Evolutionary conservation across 2,113 vertebrate species (phyloP).

Genomic region (Ciconia maguari): DNA sequence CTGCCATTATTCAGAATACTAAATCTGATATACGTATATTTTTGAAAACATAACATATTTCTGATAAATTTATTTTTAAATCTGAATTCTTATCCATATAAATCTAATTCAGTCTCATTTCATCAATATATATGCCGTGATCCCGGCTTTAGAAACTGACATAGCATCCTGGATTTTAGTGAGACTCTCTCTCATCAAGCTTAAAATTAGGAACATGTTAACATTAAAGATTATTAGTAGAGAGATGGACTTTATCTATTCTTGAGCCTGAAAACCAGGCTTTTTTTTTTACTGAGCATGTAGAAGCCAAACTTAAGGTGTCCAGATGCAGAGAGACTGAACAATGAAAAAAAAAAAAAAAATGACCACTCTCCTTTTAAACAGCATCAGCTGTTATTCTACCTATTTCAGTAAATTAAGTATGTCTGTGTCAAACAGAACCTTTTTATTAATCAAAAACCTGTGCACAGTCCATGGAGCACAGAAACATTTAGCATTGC

Average conservation of each 20-base stretch:
- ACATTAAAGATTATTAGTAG: background rate
- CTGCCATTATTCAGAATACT: background rate
- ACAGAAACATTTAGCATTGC: background rate
- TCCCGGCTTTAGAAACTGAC: background rate
- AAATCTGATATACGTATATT: background rate
- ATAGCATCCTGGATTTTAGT: background rate
- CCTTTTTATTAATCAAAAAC: background rate
- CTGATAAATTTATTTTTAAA: background rate
- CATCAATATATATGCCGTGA: background rate
- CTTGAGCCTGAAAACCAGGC: background rate
- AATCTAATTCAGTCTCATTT: background rate
- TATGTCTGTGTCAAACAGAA: background rate
- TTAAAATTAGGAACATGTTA: background rate
- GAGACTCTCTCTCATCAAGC: background rate
- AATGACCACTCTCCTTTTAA: background rate
- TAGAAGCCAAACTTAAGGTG: background rate
- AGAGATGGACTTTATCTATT: background rate
- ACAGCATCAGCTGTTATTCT: background rate
- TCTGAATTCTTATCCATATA: background rate
- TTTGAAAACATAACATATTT: background rate
- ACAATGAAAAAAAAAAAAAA: background rate
- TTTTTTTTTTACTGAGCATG: background rate
- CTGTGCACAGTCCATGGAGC: background rate
- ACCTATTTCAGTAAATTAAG: background rate
- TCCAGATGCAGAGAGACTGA: background rate